These are phyloP conservation scores for Bombus picipes DNA, from an alignment of 1,140 invertebrate species.

Conservation along the genomic window DNA sequence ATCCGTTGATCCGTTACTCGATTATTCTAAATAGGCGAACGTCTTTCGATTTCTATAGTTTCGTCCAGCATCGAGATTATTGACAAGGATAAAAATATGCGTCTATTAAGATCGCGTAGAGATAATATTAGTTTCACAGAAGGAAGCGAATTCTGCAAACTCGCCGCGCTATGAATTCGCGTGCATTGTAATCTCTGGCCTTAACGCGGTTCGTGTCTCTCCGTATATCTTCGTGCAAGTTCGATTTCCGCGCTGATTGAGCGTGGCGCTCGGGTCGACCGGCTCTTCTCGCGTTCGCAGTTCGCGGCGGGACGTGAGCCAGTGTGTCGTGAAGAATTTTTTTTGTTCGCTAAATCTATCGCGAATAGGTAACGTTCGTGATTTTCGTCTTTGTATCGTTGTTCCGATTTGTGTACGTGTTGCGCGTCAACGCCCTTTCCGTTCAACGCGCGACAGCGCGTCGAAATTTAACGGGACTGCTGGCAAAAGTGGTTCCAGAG, in stretches of 20 bases:
- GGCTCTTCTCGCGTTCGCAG: slow-evolving; percentile 63
- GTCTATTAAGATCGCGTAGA: not conserved
- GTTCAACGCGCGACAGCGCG: not conserved
- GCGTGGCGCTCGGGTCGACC: slow-evolving; percentile 62
- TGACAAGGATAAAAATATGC: not conserved
- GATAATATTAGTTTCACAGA: not conserved
- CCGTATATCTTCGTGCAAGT: slow-evolving; percentile 40
- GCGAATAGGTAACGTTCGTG: slow-evolving; percentile 4
- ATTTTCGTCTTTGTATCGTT: slow-evolving; percentile 2
- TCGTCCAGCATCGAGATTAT: not conserved
- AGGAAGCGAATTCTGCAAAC: slow-evolving; percentile 23
- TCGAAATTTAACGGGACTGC: not conserved
- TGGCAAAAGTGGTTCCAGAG: slow-evolving; percentile 22
- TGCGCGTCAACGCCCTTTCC: not conserved
- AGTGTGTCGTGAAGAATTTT: slow-evolving; percentile 57
- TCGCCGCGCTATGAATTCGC: slow-evolving; percentile 30
- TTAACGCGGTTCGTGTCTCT: slow-evolving; percentile 51
- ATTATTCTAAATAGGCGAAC: not conserved
- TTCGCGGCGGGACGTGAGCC: slow-evolving; percentile 70
- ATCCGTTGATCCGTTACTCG: no score
- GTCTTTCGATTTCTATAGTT: not conserved
- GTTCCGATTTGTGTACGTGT: not conserved
- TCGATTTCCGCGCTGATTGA: slow-evolving; percentile 56
- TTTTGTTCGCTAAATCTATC: slow-evolving; percentile 49
- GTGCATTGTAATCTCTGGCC: slow-evolving; percentile 28